Evolutionary conservation across 2,113 vertebrate species (phyloP), one percentile per base, ranked within the genome.

Genomic region (Pica pica): DNA sequence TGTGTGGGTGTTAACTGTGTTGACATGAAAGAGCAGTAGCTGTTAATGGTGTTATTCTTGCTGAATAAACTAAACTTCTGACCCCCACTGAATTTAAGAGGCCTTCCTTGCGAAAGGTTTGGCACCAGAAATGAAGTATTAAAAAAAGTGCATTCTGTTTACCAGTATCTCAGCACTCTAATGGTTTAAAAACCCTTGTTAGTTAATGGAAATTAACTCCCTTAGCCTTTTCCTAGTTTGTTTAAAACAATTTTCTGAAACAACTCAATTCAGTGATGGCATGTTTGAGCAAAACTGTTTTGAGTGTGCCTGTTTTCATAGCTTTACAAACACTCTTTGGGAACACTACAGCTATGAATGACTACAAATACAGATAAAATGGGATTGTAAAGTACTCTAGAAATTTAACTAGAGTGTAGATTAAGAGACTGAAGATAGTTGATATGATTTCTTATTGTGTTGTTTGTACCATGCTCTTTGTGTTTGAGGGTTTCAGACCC

Each of bases 41-140:
- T 97, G 91, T 97, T 98, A 96, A 97, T 94, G 94, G 94, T 97
- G 94, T 97, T 93, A 91, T 96, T 98, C 90, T 97, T 97, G 93
- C 92, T 97, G 94, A 97, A 96, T 96, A 97, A 98, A 97, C 97
- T 97, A 93, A 97, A 97, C 97, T 98, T 96, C 73, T 97, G 97
- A 98, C 93, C 95, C 90, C 68, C 60, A 35, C 22, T 93, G 93
- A 96, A 94, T 97, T 97, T 93, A 93, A 97, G 95, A 98, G 96
- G 87, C 76, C 30, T 33, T 90, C 68, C 94, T 94, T 95, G 61
- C 67, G 56, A 70, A 83, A 96, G 35, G 37, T 94, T 91, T 87
- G 80, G 69, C 95, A 87, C 49, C 46, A 94, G 68, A 71, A 81
- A 90, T 82, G 59, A 94, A 94, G 53, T 71, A 75, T 91, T 90